Evolutionary conservation across 2,888 invertebrate species (phyloP).

Genomic region (Idaea dimidiata): DNA sequence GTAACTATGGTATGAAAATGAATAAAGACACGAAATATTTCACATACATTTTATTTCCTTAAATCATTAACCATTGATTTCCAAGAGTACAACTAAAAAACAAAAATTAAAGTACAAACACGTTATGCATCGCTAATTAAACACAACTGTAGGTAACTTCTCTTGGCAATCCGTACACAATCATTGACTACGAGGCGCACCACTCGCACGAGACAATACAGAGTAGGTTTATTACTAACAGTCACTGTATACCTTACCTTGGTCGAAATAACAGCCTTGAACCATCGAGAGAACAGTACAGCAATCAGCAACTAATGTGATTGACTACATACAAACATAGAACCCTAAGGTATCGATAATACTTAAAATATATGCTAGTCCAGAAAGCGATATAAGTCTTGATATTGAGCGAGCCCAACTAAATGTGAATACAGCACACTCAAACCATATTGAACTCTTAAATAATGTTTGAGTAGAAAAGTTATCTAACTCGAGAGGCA

Average conservation of each 20-base stretch:
- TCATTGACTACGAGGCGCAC: conserved; percentile 76
- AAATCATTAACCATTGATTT: conserved; percentile 81
- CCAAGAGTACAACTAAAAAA: conserved; percentile 81
- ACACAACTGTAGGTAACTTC: conserved; percentile 81
- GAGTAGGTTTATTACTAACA: conserved; percentile 47
- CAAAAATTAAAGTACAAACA: conserved; percentile 82
- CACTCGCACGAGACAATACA: conserved; percentile 68
- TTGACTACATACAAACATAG: conserved; percentile 69
- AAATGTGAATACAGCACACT: conserved; percentile 69
- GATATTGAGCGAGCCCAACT: conserved; percentile 78
- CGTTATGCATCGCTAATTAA: conserved; percentile 80
- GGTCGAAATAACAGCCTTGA: conserved; percentile 71
- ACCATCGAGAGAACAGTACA: conserved; percentile 69
- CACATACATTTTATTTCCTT: conserved; percentile 81
- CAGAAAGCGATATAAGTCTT: conserved; percentile 77
- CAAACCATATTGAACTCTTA: conserved; percentile 56
- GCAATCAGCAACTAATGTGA: conserved; percentile 70
- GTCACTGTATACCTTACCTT: conserved; percentile 60
- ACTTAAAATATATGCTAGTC: conserved; percentile 69
- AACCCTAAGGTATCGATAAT: conserved; percentile 67
- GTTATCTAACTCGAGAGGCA: conserved; percentile 43
- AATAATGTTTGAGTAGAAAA: conserved; percentile 26
- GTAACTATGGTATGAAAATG: conserved; percentile 10
- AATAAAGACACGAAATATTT: conserved; percentile 56
- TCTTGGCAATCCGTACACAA: conserved; percentile 78